A percentile compares a stretch with the other conserved stretches of the same genome.
These are phyloP conservation scores for Lutjanus argentimaculatus DNA, from an alignment of 2,797 vertebrate genomes.

Conservation along the genomic window DNA sequence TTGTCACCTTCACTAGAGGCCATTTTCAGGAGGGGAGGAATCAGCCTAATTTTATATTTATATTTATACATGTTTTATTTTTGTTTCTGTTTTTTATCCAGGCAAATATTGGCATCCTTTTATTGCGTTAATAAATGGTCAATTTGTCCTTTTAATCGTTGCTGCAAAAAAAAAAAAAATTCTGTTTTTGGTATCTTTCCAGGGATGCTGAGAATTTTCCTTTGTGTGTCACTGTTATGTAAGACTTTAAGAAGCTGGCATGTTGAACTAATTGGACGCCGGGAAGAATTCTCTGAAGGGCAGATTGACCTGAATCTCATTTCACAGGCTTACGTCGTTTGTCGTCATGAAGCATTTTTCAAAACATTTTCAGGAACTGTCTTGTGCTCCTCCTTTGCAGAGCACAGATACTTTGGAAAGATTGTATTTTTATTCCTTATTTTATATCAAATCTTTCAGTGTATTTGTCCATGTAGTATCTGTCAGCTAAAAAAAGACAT, in stretches of 20 bases:
- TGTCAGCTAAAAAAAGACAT: background rate
- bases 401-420: background rate
- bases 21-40: background rate
- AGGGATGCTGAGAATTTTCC: conserved; percentile 10
- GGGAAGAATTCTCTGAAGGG: conserved; percentile 49
- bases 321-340: conserved; percentile 42
- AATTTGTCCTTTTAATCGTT: conserved; percentile 18
- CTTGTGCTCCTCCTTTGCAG: background rate
- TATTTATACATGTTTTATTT: too few species aligned
- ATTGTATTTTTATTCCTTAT: background rate
- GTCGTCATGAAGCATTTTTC: conserved; percentile 41
- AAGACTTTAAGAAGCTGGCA: conserved; percentile 61
- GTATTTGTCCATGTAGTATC: background rate
- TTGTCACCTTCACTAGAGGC: background rate
- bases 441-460: background rate
- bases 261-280: conserved; percentile 60
- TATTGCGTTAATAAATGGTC: background rate
- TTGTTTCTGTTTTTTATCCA: background rate
- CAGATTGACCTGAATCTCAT: conserved; percentile 76
- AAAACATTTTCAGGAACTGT: conserved; percentile 38
- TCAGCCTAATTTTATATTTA: background rate
- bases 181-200: conserved; percentile 11
- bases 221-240: conserved; percentile 63
- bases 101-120: background rate
- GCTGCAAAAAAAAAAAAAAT: background rate